Evolutionary conservation across 2,113 vertebrate genomes (phyloP).

Genomic region (Struthio camelus): DNA sequence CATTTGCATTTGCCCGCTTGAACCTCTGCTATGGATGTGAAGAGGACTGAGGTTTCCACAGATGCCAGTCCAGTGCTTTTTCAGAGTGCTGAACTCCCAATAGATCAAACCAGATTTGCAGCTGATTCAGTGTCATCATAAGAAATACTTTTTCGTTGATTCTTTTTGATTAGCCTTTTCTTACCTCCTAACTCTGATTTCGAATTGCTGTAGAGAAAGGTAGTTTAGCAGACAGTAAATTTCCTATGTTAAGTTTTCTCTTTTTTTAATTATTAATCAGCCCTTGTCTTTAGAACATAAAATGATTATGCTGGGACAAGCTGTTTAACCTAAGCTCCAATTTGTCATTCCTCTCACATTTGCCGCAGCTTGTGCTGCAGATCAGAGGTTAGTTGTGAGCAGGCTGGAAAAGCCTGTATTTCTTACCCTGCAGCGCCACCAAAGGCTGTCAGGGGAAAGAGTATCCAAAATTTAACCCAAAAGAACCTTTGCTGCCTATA

Average conservation of each 20-base stretch:
- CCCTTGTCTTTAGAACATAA: not conserved
- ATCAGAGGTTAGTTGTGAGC: not conserved
- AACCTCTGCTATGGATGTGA: not conserved
- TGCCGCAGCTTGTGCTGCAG: slow-evolving; percentile 4
- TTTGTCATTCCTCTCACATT: slow-evolving; percentile 43
- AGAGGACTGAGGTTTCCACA: not conserved
- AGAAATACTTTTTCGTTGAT: not conserved
- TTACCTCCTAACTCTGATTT: not conserved
- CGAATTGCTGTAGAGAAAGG: not conserved
- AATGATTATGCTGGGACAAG: slow-evolving; percentile 10
- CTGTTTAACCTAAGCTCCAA: slow-evolving; percentile 5
- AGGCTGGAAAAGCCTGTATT: not conserved
- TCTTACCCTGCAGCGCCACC: slow-evolving; percentile 68
- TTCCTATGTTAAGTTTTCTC: not conserved
- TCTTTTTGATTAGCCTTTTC: not conserved
- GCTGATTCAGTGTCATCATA: not conserved
- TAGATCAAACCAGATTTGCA: not conserved
- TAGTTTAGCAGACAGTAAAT: not conserved
- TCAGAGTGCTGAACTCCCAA: not conserved
- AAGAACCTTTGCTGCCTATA: not conserved
- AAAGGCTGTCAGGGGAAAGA: slow-evolving; percentile 16
- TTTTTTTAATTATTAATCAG: not conserved
- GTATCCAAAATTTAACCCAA: not conserved
- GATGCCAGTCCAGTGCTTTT: not conserved
- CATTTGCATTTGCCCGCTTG: not conserved